Percentiles rank a stretch among this genome's conserved stretches.
Evolutionary conservation across 2,888 invertebrate species (phyloP).

Genomic region (Caenorhabditis sp.): DNA sequence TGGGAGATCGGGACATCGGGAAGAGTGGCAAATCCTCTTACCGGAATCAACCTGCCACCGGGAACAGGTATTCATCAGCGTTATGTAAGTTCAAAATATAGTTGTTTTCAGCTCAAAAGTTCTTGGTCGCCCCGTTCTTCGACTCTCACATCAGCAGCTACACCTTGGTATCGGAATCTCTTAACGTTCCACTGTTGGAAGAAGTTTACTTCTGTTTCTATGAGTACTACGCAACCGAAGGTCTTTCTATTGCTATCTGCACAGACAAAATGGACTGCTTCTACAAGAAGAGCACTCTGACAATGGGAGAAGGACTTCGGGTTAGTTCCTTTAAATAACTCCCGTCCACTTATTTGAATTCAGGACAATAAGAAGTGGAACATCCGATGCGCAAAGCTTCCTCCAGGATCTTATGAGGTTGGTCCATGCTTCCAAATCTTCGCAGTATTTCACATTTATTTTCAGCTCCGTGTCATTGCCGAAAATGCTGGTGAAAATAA

Average conservation of each 20-base stretch:
- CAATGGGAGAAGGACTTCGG: conserved; percentile 53
- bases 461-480: conserved; percentile 71
- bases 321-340: conserved; percentile 6
- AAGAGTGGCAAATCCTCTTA: conserved; percentile 67
- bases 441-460: not conserved
- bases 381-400: conserved; percentile 68
- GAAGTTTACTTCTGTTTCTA: conserved; percentile 74
- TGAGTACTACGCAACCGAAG: conserved; percentile 69
- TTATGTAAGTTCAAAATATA: not conserved
- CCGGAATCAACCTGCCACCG: conserved; percentile 63
- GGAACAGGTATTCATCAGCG: conserved; percentile 57
- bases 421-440: not conserved
- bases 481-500: conserved; percentile 70
- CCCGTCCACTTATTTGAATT: conserved; percentile 12
- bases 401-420: conserved; percentile 69
- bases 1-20: conserved; percentile 72
- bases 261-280: conserved; percentile 72
- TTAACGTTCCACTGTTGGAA: conserved; percentile 59
- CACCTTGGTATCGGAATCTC: conserved; percentile 62
- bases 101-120: conserved; percentile 61
- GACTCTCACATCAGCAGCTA: conserved; percentile 65
- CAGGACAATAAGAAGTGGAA: conserved; percentile 70
- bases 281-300: conserved; percentile 64
- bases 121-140: conserved; percentile 65
- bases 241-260: conserved; percentile 65